Evolutionary conservation across 2,888 invertebrate species (phyloP), one percentile per base, ranked within the genome.

Genomic region (Eupithecia subfuscata): DNA sequence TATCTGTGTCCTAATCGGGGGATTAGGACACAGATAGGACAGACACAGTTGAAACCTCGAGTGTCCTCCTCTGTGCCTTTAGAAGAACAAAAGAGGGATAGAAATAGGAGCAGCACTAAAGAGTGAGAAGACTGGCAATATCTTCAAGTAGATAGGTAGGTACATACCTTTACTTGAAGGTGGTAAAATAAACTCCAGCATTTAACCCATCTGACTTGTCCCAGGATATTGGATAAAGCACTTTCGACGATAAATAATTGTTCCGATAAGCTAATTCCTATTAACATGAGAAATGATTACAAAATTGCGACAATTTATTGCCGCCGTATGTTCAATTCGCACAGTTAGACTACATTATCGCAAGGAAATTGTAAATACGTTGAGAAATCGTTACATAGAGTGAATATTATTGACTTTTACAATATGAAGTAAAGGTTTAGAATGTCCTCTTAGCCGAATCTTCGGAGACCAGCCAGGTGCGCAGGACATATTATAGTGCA

Each of bases 251-350:
- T 68, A 68, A 68, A 68, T 72, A 74, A 71, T 73, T 75, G 70
- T 69, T 60, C 37, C 64, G 69, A 70, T 73, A 77, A 72, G 64
- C 22, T 77, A 75, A 75, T 75, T 69, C 71, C 37, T 64, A 73
- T 71, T 40, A 48, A 75, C 76, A 78, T 77, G 74, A 74, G 73
- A 79, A 75, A 77, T 77, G 75, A 76, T 76, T 75, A 43, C 75
- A 72, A 76, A 75, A 76, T 78, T 56, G 40, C 67, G 9, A 65
- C 63, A 67, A 76, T 75, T 78, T 76, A 75, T 72, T 64, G 65
- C 34, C 14, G 48, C 69, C 52, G 64, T 30, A 52, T 48, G 22
- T 45, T 45, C 45, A 73, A 72, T 69, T 43, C 40, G 12, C 37
- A 48, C 25, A 72, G 69, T 56, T 56, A 63, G 9, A 64, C 48